Evolutionary conservation across 37 sponge, comb jelly and placozoan genomes (phyloP).

Genomic region (Cladorhizidae sp.): DNA sequence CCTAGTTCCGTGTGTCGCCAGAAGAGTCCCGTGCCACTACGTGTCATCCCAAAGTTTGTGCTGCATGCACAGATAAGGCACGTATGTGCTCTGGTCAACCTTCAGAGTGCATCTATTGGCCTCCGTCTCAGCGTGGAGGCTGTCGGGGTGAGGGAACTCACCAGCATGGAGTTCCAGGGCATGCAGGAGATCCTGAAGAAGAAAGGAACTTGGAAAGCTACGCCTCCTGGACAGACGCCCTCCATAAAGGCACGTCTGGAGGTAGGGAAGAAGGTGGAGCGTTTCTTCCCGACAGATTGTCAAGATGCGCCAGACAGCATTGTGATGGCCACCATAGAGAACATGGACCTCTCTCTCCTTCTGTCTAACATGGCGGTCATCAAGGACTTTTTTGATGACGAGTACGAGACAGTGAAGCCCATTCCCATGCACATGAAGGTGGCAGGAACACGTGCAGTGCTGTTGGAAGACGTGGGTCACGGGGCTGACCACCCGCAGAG

Average conservation of each 20-base stretch:
- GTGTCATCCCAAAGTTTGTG: neutral
- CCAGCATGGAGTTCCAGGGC: neutral
- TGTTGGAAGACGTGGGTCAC: slow-evolving; percentile 27
- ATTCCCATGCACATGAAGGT: slow-evolving; percentile 57
- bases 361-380: slow-evolving; percentile 13
- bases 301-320: slow-evolving; percentile 20
- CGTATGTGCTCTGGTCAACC: slow-evolving; percentile 4
- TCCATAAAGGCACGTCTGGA: slow-evolving; percentile 48
- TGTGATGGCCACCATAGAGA: slow-evolving; percentile 17
- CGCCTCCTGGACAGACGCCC: neutral
- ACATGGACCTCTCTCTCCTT: slow-evolving; percentile 20
- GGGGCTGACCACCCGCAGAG: slow-evolving; percentile 10
- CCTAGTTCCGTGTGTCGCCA: neutral
- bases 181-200: neutral
- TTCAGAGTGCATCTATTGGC: slow-evolving; percentile 26
- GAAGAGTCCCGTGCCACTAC: neutral
- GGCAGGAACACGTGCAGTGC: slow-evolving; percentile 20
- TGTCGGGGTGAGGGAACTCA: neutral
- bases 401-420: slow-evolving; percentile 31
- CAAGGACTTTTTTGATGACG: slow-evolving; percentile 70
- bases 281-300: slow-evolving; percentile 16
- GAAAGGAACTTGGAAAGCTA: neutral
- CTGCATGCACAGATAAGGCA: neutral
- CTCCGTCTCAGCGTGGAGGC: slow-evolving; percentile 20
- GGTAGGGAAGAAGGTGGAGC: slow-evolving; percentile 33